Base-by-base conservation (phyloP, 2,113 vertebrate species). In the Cepphus grylle region DNA sequence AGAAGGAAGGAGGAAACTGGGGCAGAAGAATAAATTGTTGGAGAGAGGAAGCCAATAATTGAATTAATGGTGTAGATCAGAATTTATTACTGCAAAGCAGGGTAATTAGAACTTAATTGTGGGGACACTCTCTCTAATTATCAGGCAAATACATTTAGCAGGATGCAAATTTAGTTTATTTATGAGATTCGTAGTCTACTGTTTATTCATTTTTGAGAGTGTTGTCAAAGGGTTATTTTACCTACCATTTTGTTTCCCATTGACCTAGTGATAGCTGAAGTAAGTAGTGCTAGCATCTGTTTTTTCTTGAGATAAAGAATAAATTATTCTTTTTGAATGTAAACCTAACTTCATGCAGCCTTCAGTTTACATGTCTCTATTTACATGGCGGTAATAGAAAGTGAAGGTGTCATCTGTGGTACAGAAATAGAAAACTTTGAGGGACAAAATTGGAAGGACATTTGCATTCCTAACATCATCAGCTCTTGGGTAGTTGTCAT, bases 391-490 rank as follows among this genome's bases (percentile, higher is more conserved):
- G 58, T 92, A 90, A 52, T 86, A 62, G 69, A 89, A 96, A 94
- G 52, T 61, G 83, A 89, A 84, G 47, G 38, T 91, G 81, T 96
- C 86, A 91, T 61, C 92, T 90, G 62, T 52, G 9, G 32, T 79
- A n/a, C 92, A 92, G 74, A 94, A 97, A 85, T 85, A 94, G 88
- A 93, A 94, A 91, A 87, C 85, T 82, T 82, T 72, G 47, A 94
- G 81, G 62, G 70, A 81, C 78, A 92, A 79, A 81, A 87, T 85
- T 52, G 0, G 1, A 96, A 93, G 94, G 81, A 81, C 74, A 42
- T 59, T 71, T 58, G 29, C 43, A 73, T 89, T 94, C 29, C 56
- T 89, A 70, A 40, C 27, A 58, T 70, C 79, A 67, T 76, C 76
- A 67, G 73, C 36, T 81, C 65, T 88, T 81, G 50, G 47, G 42